phyloP scores from a whole-genome alignment of 1,140 invertebrate species.

The Diuraphis noxia region DNA sequence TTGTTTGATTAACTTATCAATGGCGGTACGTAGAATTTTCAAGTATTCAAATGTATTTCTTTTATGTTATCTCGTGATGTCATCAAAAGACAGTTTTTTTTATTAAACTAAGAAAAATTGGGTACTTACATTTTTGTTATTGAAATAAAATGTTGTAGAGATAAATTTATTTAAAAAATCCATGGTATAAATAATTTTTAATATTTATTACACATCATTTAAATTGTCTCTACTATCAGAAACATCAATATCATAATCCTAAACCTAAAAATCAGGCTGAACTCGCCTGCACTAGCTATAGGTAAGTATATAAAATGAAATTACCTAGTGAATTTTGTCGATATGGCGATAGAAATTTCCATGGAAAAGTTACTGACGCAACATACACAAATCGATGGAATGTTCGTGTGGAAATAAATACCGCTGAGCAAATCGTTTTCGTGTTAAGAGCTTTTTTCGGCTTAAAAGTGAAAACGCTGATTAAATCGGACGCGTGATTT shows the following conservation, averaged over 20 bases:
- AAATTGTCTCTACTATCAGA: background rate
- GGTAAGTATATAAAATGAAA: background rate
- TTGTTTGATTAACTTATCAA: background rate
- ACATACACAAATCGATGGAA: background rate
- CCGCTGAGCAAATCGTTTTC: background rate
- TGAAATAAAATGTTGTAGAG: background rate
- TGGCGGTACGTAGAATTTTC: background rate
- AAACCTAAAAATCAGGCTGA: background rate
- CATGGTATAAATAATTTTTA: background rate
- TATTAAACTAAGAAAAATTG: too few relatives aligned
- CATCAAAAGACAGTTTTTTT: background rate
- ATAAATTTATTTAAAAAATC: background rate
- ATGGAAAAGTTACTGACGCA: background rate
- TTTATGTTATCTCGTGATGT: background rate
- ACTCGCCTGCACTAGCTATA: too few relatives aligned
- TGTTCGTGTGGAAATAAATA: background rate
- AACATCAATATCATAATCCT: background rate
- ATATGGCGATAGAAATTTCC: background rate
- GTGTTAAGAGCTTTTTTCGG: background rate
- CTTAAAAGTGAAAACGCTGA: constrained; percentile 10
- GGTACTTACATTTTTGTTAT: background rate
- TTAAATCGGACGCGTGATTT: constrained; percentile 21
- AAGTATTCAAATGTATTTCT: background rate
- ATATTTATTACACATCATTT: background rate
- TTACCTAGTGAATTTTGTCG: background rate